These are phyloP conservation scores for Ridgeia piscesae DNA, from an alignment of 1,140 invertebrate species.

Conservation along the genomic window DNA sequence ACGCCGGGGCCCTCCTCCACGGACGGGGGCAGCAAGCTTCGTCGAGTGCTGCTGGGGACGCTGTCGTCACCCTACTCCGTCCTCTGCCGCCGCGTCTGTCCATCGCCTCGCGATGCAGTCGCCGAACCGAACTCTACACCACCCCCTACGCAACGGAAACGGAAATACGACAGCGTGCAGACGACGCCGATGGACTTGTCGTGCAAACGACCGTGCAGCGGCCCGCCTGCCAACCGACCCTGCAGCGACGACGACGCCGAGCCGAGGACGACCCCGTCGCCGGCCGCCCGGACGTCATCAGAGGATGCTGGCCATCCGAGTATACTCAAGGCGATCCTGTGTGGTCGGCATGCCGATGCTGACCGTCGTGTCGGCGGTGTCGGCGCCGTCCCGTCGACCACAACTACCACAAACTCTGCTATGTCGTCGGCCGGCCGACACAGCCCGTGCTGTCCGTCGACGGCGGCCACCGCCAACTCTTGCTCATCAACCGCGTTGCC, in stretches of 20 bases:
- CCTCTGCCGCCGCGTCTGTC: background rate
- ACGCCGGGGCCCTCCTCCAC: background rate
- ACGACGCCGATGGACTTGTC: slow-evolving; percentile 24
- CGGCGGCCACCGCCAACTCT: slow-evolving; percentile 10
- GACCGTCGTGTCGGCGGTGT: background rate
- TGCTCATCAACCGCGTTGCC: background rate
- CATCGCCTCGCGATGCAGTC: background rate
- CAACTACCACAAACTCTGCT: background rate
- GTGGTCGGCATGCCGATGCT: background rate
- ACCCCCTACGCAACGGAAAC: background rate
- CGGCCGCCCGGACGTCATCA: background rate
- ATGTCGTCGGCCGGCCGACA: background rate
- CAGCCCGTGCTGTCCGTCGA: background rate
- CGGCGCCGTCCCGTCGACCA: background rate
- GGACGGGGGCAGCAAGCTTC: slow-evolving; percentile 16
- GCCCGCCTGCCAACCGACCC: background rate
- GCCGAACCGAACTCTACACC: background rate
- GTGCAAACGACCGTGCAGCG: slow-evolving; percentile 7
- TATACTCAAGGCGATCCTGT: slow-evolving; percentile 20
- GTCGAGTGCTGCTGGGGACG: background rate
- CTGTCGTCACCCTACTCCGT: slow-evolving; percentile 1
- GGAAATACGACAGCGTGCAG: slow-evolving; percentile 11
- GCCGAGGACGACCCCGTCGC: background rate
- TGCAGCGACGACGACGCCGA: background rate
- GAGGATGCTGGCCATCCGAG: background rate